A percentile compares a stretch with the other conserved stretches of the same genome.
phyloP scores from a whole-genome alignment of 37 sponge, comb jelly and placozoan genomes.

The Spongia lamella region DNA sequence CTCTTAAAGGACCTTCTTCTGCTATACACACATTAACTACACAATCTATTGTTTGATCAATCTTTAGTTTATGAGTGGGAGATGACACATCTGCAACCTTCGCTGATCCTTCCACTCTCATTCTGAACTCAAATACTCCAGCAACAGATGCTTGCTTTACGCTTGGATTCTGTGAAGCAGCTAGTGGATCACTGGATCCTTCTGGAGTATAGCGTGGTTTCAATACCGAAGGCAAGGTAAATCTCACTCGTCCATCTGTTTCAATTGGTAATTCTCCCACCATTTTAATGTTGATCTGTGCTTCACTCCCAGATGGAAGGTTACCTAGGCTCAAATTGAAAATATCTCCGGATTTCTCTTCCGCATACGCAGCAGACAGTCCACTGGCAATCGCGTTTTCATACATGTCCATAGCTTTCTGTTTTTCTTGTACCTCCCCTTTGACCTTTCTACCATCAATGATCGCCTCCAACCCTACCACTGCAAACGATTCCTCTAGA shows the following conservation, averaged over 20 bases:
- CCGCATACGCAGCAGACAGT: constrained; percentile 61
- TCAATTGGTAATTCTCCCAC: constrained; percentile 56
- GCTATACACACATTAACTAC: no score
- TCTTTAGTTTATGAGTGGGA: constrained; percentile 49
- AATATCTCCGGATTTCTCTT: constrained; percentile 77
- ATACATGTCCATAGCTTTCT: constrained; percentile 67
- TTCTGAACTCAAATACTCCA: no score
- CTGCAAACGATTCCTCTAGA: constrained; percentile 66
- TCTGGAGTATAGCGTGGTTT: constrained; percentile 46
- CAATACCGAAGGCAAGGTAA: constrained; percentile 44
- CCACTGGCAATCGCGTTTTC: constrained; percentile 78
- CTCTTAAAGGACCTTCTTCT: constrained; percentile 14
- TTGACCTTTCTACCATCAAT: constrained; percentile 63
- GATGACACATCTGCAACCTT: no score
- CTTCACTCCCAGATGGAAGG: constrained; percentile 62
- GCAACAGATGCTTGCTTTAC: no score
- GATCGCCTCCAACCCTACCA: constrained; percentile 63
- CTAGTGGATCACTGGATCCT: constrained; percentile 11
- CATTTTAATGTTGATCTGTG: constrained; percentile 57
- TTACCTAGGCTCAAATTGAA: constrained; percentile 78
- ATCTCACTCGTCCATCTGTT: constrained; percentile 20
- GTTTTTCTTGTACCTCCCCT: constrained; percentile 68
- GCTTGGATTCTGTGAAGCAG: not conserved
- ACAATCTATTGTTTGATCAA: no score
- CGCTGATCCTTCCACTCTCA: no score